A percentile compares a stretch with the other conserved stretches of the same genome.
Conservation (phyloP, 64 coral and sea anemone genomes). For the Porites australiensis region DNA sequence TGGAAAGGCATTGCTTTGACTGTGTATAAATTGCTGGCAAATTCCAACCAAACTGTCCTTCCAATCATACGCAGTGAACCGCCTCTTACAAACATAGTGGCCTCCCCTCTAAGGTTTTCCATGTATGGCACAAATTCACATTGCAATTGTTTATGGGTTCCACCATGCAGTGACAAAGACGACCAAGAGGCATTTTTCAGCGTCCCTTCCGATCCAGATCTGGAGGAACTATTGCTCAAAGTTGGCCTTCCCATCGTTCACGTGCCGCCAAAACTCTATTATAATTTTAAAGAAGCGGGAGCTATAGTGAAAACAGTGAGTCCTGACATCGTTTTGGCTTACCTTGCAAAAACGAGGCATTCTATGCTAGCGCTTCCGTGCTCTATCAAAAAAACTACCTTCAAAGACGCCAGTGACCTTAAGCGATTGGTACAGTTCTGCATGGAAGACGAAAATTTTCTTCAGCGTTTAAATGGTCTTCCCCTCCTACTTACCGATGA, state of each 20-base stretch:
- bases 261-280: slow-evolving; percentile 44
- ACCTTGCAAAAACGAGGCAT: slow-evolving; percentile 48
- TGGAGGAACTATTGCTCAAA: slow-evolving; percentile 74
- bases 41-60: slow-evolving; percentile 66
- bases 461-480: slow-evolving; percentile 73
- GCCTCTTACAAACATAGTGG: neutral
- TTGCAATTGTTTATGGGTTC: slow-evolving; percentile 71
- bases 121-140: neutral
- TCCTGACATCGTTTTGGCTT: slow-evolving; percentile 74
- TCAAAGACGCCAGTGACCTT: slow-evolving; percentile 53
- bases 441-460: slow-evolving; percentile 65
- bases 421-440: slow-evolving; percentile 74
- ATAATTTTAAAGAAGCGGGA: slow-evolving; percentile 56
- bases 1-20: slow-evolving; percentile 79
- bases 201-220: neutral
- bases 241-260: slow-evolving; percentile 78
- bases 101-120: neutral
- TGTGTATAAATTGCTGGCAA: slow-evolving; percentile 71
- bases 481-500: slow-evolving; percentile 91
- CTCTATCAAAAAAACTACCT: slow-evolving; percentile 61
- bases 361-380: slow-evolving; percentile 65
- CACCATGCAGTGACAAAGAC: slow-evolving; percentile 62
- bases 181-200: slow-evolving; percentile 77
- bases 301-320: slow-evolving; percentile 59
- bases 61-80: slow-evolving; percentile 69